Evolutionary conservation across 2,797 vertebrate genomes (phyloP).

Genomic region (Basileuterus tristriatus): DNA sequence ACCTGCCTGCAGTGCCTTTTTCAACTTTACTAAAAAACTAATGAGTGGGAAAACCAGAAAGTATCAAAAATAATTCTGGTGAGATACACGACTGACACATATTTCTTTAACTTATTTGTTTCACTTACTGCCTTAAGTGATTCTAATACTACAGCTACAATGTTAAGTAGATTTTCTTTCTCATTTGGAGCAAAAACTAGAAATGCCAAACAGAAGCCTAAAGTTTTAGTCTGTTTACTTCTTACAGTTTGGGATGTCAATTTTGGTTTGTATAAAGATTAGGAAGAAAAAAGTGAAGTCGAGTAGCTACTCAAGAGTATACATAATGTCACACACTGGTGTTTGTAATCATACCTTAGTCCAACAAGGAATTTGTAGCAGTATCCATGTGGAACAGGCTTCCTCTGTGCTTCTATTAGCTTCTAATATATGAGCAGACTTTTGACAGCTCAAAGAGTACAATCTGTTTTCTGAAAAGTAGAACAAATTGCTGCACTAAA

Average conservation of each 20-base stretch:
- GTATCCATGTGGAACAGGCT: neutral
- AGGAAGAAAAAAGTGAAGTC: neutral
- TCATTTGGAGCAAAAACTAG: slow-evolving; percentile 11
- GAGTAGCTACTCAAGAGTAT: neutral
- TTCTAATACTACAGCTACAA: neutral
- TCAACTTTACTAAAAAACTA: slow-evolving; percentile 6
- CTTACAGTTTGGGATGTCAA: neutral
- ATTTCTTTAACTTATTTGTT: slow-evolving; percentile 15
- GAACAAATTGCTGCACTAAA: neutral
- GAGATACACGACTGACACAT: neutral
- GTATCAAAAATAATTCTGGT: slow-evolving; percentile 3
- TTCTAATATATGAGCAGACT: neutral
- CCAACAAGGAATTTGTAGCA: neutral
- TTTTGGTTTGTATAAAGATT: slow-evolving; percentile 10
- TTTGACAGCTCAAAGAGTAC: neutral
- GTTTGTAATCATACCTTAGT: neutral
- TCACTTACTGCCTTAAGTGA: slow-evolving; percentile 20
- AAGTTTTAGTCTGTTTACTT: slow-evolving; percentile 18
- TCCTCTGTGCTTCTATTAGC: neutral
- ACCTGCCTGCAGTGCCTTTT: neutral
- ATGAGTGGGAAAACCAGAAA: neutral
- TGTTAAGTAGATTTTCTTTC: slow-evolving; percentile 18
- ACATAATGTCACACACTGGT: neutral
- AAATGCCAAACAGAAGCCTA: slow-evolving; percentile 7
- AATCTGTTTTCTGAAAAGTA: neutral